These are phyloP conservation scores for Plagiodera versicolora DNA, from an alignment of 2,888 invertebrate species.

Conservation along the genomic window DNA sequence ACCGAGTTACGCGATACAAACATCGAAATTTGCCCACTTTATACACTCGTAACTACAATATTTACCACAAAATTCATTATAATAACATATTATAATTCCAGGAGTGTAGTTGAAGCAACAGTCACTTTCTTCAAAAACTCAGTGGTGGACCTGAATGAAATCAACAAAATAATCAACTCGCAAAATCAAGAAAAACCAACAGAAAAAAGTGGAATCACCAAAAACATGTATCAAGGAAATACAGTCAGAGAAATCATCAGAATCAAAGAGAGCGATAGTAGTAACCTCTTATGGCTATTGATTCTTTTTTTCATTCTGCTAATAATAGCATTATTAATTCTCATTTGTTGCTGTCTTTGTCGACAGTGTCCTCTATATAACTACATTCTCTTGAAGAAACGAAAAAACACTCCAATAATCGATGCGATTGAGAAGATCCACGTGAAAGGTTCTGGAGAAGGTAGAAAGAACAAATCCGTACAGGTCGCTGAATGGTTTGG, in stretches of 20 bases:
- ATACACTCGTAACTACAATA: no score
- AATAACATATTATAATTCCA: conserved; percentile 47
- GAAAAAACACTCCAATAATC: conserved; percentile 70
- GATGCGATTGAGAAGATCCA: conserved; percentile 50
- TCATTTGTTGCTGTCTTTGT: conserved; percentile 82
- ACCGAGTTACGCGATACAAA: no score
- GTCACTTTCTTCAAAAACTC: conserved; percentile 67
- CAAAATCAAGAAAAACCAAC: conserved; percentile 24
- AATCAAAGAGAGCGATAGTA: conserved; percentile 45
- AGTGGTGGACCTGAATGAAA: conserved; percentile 71
- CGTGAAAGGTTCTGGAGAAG: conserved; percentile 62
- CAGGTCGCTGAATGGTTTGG: conserved; percentile 77
- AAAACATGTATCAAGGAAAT: not conserved
- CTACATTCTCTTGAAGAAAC: conserved; percentile 74
- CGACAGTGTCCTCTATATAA: conserved; percentile 83
- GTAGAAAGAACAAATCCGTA: conserved; percentile 70
- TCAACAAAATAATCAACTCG: conserved; percentile 62
- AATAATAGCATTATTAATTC: conserved; percentile 68
- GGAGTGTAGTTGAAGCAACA: conserved; percentile 73
- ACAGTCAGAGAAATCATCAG: conserved; percentile 30
- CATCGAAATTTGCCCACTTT: no score
- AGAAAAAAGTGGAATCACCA: conserved; percentile 14
- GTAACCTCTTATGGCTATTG: conserved; percentile 75
- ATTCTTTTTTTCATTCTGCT: conserved; percentile 75
- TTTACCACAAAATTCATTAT: no score